Evolutionary conservation across 2,797 vertebrate genomes (phyloP).

Genomic region (Urocyon cinereoargenteus): DNA sequence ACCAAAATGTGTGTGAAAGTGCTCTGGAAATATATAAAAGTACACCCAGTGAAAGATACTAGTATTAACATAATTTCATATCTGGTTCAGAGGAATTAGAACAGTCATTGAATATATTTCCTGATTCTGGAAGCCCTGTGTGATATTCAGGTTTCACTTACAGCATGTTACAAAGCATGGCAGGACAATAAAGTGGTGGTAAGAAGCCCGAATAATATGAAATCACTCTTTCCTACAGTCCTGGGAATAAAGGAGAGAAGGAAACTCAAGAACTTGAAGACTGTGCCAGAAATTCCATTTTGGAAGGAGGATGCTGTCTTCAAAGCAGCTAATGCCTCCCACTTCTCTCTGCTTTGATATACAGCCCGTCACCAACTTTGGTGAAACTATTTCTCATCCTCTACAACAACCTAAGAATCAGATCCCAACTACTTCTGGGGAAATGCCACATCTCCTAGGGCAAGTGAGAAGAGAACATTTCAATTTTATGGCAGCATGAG

Average conservation of each 20-base stretch:
- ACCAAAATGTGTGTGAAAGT: background rate
- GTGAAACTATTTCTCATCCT: constrained; percentile 64
- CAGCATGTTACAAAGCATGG: background rate
- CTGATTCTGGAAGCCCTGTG: background rate
- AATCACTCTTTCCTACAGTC: constrained; percentile 67
- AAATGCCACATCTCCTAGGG: constrained; percentile 40
- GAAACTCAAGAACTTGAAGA: constrained; percentile 68
- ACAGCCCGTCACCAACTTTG: constrained; percentile 57
- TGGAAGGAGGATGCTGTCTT: constrained; percentile 74
- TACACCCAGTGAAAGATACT: background rate
- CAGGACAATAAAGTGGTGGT: constrained; percentile 46
- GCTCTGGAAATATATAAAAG: background rate
- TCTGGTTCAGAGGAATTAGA: background rate
- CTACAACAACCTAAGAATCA: constrained; percentile 44
- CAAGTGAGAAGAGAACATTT: constrained; percentile 69
- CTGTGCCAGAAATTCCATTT: constrained; percentile 81
- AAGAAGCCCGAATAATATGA: constrained; percentile 45
- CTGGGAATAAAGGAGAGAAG: constrained; percentile 67
- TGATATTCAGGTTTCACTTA: background rate
- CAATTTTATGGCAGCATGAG: constrained; percentile 62
- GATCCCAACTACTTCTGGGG: constrained; percentile 44
- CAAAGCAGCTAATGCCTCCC: constrained; percentile 74
- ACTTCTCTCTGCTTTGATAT: constrained; percentile 69
- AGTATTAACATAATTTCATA: background rate
- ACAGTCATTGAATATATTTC: background rate